phyloP scores from a whole-genome alignment of 2,797 vertebrate species.

The Coluber constrictor region DNA sequence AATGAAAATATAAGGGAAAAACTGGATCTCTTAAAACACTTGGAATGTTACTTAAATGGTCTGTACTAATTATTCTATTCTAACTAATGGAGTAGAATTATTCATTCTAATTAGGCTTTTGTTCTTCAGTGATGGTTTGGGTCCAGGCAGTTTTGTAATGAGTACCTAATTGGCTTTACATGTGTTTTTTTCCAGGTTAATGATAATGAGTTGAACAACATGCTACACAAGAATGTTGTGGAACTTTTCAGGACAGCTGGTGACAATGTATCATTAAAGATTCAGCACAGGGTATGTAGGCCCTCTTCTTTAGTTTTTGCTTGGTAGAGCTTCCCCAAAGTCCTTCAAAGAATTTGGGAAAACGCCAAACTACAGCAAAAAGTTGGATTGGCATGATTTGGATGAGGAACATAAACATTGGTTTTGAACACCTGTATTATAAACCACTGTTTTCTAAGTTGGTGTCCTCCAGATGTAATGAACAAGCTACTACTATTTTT shows the following conservation, averaged over 20 bases:
- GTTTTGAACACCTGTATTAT: neutral
- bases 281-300: slow-evolving; percentile 83
- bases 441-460: neutral
- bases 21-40: neutral
- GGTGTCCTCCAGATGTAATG: neutral
- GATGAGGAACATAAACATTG: neutral
- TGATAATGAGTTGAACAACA: slow-evolving; percentile 78
- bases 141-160: neutral
- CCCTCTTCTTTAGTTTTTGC: slow-evolving; percentile 6
- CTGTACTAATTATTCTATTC: neutral
- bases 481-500: too few species aligned
- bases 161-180: slow-evolving; percentile 21
- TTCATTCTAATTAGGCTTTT: neutral
- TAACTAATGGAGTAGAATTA: neutral
- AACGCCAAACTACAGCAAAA: neutral
- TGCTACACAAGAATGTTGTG: slow-evolving; percentile 82
- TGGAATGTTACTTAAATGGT: neutral
- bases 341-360: neutral
- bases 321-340: neutral
- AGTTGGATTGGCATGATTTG: neutral
- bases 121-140: neutral
- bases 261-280: slow-evolving; percentile 79
- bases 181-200: slow-evolving; percentile 79
- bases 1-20: neutral
- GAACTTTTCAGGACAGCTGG: slow-evolving; percentile 88